A percentile compares a stretch with the other conserved stretches of the same genome.
These are phyloP conservation scores for Nymphalis urticae DNA, from an alignment of 2,888 invertebrate genomes.

Conservation along the genomic window DNA sequence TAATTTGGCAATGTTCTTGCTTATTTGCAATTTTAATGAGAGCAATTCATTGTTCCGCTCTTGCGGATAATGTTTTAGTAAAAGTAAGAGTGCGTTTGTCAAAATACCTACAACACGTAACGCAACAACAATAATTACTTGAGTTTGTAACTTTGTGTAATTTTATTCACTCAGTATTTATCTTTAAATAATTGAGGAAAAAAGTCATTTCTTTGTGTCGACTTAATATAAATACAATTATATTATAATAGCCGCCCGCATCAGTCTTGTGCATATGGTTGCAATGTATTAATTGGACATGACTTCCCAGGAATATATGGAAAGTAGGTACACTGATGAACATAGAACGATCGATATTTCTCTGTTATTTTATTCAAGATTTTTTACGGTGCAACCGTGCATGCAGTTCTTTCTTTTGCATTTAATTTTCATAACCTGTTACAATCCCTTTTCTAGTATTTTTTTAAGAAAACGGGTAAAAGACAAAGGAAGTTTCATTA, in stretches of 20 bases:
- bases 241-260: neutral
- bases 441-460: no score
- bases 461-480: no score
- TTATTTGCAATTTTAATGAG: slow-evolving; percentile 48
- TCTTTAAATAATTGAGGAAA: neutral
- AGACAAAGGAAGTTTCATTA: no score
- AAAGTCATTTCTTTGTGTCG: neutral
- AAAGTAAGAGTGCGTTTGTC: slow-evolving; percentile 39
- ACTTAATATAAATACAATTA: neutral
- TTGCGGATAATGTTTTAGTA: slow-evolving; percentile 34
- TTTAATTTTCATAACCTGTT: no score
- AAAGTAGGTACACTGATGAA: neutral
- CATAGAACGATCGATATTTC: neutral
- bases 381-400: no score
- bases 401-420: no score
- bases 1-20: slow-evolving; percentile 43
- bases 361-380: neutral
- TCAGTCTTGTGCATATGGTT: neutral
- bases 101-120: slow-evolving; percentile 19
- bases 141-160: slow-evolving; percentile 2
- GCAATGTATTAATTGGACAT: neutral
- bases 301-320: neutral
- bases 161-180: neutral
- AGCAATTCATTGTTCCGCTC: slow-evolving; percentile 31
- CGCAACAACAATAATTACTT: slow-evolving; percentile 22